Evolutionary conservation across 2,888 invertebrate species (phyloP).

Genomic region (Eupithecia exiguata): DNA sequence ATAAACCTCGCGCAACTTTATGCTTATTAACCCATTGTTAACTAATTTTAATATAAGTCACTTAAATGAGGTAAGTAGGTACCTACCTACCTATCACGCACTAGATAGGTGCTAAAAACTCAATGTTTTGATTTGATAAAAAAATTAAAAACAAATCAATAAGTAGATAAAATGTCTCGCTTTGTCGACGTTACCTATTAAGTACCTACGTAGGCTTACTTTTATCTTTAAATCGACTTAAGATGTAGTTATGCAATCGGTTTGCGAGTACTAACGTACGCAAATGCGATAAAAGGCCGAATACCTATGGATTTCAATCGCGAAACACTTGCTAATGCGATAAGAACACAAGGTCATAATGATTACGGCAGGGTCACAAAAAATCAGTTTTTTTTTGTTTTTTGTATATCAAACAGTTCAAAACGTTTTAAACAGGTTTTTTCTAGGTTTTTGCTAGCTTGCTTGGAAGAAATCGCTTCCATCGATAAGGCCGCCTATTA

Average conservation of each 20-base stretch:
- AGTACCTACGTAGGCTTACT: background rate
- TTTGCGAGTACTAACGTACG: background rate
- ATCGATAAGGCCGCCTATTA: too few relatives aligned
- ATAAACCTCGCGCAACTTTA: too few relatives aligned
- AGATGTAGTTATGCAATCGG: background rate
- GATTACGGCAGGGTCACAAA: background rate
- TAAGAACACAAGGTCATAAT: background rate
- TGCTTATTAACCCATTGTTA: too few relatives aligned
- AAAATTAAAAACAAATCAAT: background rate
- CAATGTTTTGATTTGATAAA: background rate
- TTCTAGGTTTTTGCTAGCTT: too few relatives aligned
- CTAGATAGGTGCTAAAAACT: background rate
- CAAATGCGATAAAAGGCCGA: conserved; percentile 3
- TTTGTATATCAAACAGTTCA: too few relatives aligned
- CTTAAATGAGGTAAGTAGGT: background rate
- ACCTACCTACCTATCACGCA: background rate
- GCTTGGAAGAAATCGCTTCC: too few relatives aligned
- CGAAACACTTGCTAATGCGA: background rate
- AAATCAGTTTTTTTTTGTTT: too few relatives aligned
- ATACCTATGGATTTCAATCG: background rate
- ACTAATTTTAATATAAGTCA: too few relatives aligned
- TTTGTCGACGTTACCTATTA: background rate
- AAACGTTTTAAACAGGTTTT: too few relatives aligned
- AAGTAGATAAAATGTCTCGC: background rate
- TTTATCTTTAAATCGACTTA: background rate